Percentiles rank a stretch among this genome's conserved stretches.
phyloP scores from a whole-genome alignment of 2,113 vertebrate species.

The Lathamus discolor region DNA sequence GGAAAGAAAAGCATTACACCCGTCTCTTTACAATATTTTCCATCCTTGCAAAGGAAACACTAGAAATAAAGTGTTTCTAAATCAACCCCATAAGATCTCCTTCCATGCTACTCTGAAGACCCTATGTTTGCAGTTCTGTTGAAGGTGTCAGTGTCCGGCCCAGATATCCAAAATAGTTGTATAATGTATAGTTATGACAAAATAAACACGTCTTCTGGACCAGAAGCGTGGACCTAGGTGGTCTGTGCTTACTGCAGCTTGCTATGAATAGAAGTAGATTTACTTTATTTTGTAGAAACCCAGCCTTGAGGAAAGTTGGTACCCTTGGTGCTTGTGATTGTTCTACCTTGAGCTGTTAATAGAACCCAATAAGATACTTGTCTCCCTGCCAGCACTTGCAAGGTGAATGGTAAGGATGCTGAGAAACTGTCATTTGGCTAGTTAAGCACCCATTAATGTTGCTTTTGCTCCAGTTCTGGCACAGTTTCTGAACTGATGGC shows the following conservation, averaged over 20 bases:
- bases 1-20: neutral
- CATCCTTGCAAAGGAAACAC: neutral
- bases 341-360: neutral
- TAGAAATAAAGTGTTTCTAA: neutral
- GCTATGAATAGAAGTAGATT: neutral
- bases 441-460: neutral
- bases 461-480: neutral
- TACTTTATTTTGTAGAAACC: neutral
- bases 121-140: neutral
- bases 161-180: neutral
- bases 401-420: neutral
- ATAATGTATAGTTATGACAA: neutral
- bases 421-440: neutral
- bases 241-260: neutral
- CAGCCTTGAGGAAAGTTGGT: neutral
- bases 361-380: neutral
- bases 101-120: neutral
- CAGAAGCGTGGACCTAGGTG: neutral
- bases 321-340: neutral
- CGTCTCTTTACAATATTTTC: neutral
- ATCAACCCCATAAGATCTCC: neutral
- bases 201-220: neutral
- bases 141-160: neutral
- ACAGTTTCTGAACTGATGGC: neutral
- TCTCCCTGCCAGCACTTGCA: neutral